Percentiles rank a stretch among this genome's conserved stretches.
These are phyloP conservation scores for Spatulosminthurus flaviceps DNA, from an alignment of 2,888 invertebrate species.

Conservation along the genomic window DNA sequence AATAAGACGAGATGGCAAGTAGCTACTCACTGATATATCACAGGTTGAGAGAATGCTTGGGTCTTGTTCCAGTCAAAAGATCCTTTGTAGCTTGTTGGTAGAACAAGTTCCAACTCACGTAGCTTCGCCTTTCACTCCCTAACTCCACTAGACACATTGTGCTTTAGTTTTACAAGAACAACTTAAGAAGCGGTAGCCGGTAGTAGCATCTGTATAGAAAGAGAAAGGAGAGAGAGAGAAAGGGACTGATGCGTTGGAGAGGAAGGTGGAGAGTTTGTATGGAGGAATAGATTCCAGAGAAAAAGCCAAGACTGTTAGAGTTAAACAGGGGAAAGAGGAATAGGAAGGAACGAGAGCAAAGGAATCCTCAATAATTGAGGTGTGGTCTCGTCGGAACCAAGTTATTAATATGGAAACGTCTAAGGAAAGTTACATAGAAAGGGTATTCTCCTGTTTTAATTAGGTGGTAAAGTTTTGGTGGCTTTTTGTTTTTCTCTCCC, in stretches of 20 bases:
- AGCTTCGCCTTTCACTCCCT: too few relatives aligned
- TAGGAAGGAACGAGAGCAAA: slow-evolving; percentile 40
- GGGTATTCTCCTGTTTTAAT: slow-evolving; percentile 56
- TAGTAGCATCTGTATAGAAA: not conserved
- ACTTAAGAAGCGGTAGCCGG: too few relatives aligned
- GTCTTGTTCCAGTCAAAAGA: too few relatives aligned
- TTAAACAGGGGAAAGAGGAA: slow-evolving; percentile 19
- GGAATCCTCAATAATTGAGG: slow-evolving; percentile 57
- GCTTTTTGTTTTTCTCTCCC: slow-evolving; percentile 55
- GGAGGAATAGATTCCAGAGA: not conserved
- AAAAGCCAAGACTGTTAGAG: not conserved
- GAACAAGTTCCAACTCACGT: too few relatives aligned
- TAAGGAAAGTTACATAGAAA: slow-evolving; percentile 54
- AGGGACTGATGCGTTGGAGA: not conserved
- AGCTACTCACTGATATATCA: too few relatives aligned
- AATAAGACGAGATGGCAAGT: too few relatives aligned
- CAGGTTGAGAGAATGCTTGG: too few relatives aligned
- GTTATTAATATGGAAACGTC: slow-evolving; percentile 58
- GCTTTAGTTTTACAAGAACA: too few relatives aligned
- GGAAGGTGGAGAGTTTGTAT: not conserved
- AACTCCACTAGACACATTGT: too few relatives aligned
- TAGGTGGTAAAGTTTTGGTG: slow-evolving; percentile 59
- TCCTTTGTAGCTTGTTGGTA: too few relatives aligned
- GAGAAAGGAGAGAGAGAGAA: not conserved
- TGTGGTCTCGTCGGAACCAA: slow-evolving; percentile 52